Percentiles rank a stretch among this genome's conserved stretches.
Evolutionary conservation across 2,888 invertebrate species (phyloP).

Genomic region (Notodonta ziczac): DNA sequence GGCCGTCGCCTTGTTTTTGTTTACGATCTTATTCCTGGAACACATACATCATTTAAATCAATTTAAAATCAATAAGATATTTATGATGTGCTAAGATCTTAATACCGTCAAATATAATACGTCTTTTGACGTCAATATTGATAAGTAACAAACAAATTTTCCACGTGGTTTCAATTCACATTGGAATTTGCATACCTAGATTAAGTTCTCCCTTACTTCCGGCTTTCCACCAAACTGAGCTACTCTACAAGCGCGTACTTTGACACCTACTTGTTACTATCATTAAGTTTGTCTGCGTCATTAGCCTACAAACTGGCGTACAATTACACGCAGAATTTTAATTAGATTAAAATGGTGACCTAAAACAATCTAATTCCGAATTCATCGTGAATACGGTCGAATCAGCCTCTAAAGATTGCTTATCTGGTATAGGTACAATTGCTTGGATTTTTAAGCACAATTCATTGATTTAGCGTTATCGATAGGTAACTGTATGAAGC

Average conservation of each 20-base stretch:
- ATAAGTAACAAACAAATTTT: no score
- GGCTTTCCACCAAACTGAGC: neutral
- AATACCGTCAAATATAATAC: no score
- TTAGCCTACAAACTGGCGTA: constrained; percentile 6
- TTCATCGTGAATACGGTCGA: constrained; percentile 21
- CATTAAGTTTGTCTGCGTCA: constrained; percentile 4
- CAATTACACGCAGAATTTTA: constrained; percentile 25
- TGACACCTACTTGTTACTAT: neutral
- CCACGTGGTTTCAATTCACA: neutral
- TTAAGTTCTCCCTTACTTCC: neutral
- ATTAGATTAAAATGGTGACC: constrained; percentile 37
- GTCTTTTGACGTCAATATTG: no score
- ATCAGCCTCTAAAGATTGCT: neutral
- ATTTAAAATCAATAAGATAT: constrained; percentile 14
- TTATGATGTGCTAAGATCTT: neutral
- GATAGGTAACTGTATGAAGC: no score
- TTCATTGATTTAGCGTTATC: no score
- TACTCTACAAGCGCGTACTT: constrained; percentile 2
- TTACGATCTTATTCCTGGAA: constrained; percentile 47
- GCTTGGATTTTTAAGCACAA: no score
- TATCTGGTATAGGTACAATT: no score
- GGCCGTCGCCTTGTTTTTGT: constrained; percentile 36
- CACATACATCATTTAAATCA: neutral
- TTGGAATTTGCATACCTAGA: neutral
- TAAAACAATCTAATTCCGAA: constrained; percentile 34